phyloP scores from a whole-genome alignment of 2,888 invertebrate genomes.

The Melieria omissa region DNA sequence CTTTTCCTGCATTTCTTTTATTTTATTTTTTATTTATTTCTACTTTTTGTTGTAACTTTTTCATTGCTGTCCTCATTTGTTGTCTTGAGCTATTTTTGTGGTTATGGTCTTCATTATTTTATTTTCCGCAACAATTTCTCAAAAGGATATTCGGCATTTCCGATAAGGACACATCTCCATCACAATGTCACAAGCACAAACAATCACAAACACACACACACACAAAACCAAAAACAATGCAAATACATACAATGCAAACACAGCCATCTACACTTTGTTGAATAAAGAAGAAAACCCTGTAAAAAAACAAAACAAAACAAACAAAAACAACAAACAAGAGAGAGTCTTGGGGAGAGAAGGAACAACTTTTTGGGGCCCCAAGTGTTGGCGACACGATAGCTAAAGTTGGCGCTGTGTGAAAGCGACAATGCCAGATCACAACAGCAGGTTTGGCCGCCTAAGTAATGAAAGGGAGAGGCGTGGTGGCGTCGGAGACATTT shows the following conservation, averaged over 20 bases:
- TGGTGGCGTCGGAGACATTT: too few relatives aligned
- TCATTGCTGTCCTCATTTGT: too few relatives aligned
- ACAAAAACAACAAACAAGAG: neutral
- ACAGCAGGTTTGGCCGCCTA: too few relatives aligned
- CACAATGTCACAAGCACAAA: neutral
- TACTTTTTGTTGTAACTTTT: too few relatives aligned
- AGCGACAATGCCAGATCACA: too few relatives aligned
- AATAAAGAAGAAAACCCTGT: neutral
- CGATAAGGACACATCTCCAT: neutral
- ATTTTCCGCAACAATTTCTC: conserved; percentile 12
- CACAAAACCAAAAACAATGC: neutral
- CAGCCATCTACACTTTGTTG: neutral
- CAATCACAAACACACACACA: neutral
- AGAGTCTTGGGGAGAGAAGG: neutral
- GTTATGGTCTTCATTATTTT: neutral
- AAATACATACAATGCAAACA: neutral
- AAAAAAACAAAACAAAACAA: neutral
- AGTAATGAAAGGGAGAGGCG: too few relatives aligned
- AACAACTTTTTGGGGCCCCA: neutral
- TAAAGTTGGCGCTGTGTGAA: too few relatives aligned
- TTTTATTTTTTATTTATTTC: too few relatives aligned
- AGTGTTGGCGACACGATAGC: too few relatives aligned
- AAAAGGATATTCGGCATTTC: neutral
- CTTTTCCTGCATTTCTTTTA: too few relatives aligned
- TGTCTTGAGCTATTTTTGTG: too few relatives aligned